Evolutionary conservation across 2,888 invertebrate species (phyloP).

Genomic region (Drosophila glabriapex): DNA sequence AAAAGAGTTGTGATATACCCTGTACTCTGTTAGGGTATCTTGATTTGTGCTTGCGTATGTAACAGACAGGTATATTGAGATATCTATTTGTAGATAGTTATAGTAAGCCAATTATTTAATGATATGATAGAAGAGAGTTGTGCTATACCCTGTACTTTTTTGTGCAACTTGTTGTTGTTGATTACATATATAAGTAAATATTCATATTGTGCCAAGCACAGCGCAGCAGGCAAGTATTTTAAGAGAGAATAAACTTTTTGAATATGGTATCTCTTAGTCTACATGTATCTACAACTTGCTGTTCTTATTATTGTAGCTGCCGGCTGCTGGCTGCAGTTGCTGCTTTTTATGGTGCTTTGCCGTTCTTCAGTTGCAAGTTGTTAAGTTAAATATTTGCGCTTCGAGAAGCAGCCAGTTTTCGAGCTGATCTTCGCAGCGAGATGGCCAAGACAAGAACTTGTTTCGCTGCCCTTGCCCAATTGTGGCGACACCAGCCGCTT

Average conservation of each 20-base stretch:
- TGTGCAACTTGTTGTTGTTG: too few relatives aligned
- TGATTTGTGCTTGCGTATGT: background rate
- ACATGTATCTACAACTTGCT: background rate
- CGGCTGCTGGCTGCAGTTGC: slow-evolving; percentile 22
- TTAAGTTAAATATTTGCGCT: slow-evolving; percentile 79
- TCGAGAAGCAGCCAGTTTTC: slow-evolving; percentile 55
- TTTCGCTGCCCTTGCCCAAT: slow-evolving; percentile 72
- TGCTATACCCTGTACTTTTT: background rate
- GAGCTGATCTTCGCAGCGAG: slow-evolving; percentile 53
- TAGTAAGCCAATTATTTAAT: too few relatives aligned
- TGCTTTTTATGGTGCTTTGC: slow-evolving; percentile 59
- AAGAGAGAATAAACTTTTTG: background rate
- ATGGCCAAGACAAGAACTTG: slow-evolving; percentile 55
- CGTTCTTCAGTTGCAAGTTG: slow-evolving; percentile 68
- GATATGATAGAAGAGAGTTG: too few relatives aligned
- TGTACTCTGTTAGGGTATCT: background rate
- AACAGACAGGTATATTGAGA: background rate
- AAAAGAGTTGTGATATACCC: background rate
- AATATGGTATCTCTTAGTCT: background rate
- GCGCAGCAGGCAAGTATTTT: background rate
- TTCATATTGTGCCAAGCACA: too few relatives aligned
- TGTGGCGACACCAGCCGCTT: slow-evolving; percentile 49
- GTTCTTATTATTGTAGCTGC: slow-evolving; percentile 4
- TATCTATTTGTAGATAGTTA: too few relatives aligned
- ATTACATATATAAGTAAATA: too few relatives aligned